Conservation (phyloP, 2,113 vertebrate species). For the Brachyistius frenatus region DNA sequence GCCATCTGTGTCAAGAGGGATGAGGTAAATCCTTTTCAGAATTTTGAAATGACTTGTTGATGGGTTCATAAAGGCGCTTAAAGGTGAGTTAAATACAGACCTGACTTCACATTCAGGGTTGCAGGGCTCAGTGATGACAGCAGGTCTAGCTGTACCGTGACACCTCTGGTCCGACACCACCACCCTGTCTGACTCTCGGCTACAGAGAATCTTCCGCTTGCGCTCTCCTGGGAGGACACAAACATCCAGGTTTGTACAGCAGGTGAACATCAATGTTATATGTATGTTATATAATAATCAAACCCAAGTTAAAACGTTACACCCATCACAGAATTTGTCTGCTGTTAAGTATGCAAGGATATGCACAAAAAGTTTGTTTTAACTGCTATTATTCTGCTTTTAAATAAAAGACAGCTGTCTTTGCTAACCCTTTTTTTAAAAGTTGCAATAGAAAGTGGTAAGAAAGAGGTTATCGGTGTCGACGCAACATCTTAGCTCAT, state of each 20-base stretch:
- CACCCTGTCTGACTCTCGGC: slow-evolving; percentile 91
- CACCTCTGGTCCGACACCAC: slow-evolving; percentile 97
- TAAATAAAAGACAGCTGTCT: no score
- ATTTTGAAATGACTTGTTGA: neutral
- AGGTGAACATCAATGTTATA: neutral
- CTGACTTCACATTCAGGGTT: slow-evolving; percentile 95
- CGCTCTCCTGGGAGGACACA: slow-evolving; percentile 86
- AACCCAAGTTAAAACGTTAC: no score
- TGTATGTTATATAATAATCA: neutral
- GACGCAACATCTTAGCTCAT: slow-evolving; percentile 9
- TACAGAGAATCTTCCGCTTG: slow-evolving; percentile 92
- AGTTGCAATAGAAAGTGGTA: no score
- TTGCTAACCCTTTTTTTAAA: no score
- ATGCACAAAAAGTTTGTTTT: no score
- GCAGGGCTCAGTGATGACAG: slow-evolving; percentile 89
- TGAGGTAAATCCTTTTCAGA: neutral
- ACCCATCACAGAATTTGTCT: no score
- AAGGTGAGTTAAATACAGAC: slow-evolving; percentile 73
- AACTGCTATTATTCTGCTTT: no score
- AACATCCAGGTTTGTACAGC: neutral
- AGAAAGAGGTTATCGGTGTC: neutral
- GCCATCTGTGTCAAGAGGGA: slow-evolving; percentile 86
- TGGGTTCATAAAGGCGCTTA: neutral
- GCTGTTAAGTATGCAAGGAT: no score
- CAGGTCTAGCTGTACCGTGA: slow-evolving; percentile 87